These are phyloP conservation scores for Halesus radiatus DNA, from an alignment of 1,140 invertebrate species.

Conservation along the genomic window DNA sequence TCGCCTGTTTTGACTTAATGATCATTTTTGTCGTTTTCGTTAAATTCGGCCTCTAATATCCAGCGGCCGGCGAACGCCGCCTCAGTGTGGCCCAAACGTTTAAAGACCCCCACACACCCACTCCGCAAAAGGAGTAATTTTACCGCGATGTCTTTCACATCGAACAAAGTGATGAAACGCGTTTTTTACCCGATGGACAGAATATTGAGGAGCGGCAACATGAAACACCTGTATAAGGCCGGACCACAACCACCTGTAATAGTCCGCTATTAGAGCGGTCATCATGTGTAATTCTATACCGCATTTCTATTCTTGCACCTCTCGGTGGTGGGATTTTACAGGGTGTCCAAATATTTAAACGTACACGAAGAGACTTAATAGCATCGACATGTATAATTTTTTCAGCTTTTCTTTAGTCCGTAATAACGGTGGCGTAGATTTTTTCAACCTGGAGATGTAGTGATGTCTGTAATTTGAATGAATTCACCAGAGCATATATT, in stretches of 20 bases:
- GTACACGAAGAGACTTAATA: constrained; percentile 16
- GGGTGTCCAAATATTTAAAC: constrained; percentile 42
- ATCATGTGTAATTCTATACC: constrained; percentile 36
- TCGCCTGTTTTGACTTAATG: constrained; percentile 42
- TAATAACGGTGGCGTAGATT: constrained; percentile 20
- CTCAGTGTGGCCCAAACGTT: not conserved
- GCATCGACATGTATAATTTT: constrained; percentile 3
- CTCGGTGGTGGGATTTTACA: constrained; percentile 28
- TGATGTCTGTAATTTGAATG: constrained; percentile 8
- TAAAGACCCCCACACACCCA: no score
- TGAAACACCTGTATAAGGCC: constrained; percentile 20
- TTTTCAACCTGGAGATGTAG: not conserved
- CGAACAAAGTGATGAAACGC: no score
- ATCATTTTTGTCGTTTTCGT: constrained; percentile 52
- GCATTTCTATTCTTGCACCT: constrained; percentile 40
- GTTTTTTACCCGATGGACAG: not conserved
- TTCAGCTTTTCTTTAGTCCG: not conserved
- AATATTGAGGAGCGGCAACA: constrained; percentile 12
- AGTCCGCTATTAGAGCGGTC: constrained; percentile 29
- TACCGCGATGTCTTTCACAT: no score
- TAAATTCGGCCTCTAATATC: constrained; percentile 40
- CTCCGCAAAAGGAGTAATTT: no score
- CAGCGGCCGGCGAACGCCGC: not conserved
- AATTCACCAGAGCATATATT: not conserved
- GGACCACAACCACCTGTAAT: constrained; percentile 25